Percentiles rank a stretch among this genome's conserved stretches.
phyloP scores from a whole-genome alignment of 2,888 invertebrate species.

The Xanthorhoe designata region DNA sequence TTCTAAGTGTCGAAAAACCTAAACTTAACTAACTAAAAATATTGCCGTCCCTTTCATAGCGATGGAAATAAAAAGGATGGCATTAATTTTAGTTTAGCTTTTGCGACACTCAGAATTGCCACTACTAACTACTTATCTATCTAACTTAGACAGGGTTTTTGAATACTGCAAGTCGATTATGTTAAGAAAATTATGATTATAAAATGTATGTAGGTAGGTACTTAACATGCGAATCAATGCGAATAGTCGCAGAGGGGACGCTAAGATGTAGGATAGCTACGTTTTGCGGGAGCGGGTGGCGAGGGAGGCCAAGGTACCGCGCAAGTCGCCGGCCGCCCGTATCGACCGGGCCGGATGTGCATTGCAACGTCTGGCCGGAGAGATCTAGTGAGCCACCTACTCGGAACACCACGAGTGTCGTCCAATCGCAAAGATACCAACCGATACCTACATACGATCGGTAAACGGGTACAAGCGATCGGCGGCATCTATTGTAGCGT shows the following conservation, averaged over 20 bases:
- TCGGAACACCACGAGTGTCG: conserved; percentile 56
- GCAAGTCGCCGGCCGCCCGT: conserved; percentile 78
- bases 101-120: too few species aligned
- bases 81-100: too few species aligned
- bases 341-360: conserved; percentile 84
- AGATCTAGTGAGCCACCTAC: conserved; percentile 73
- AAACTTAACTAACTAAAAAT: too few species aligned
- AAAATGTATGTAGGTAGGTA: conserved; percentile 60
- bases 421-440: conserved; percentile 10
- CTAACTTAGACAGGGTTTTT: too few species aligned
- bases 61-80: too few species aligned
- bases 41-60: too few species aligned
- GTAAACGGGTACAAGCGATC: conserved; percentile 21
- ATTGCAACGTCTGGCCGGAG: conserved; percentile 71
- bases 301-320: conserved; percentile 71
- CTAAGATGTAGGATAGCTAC: conserved; percentile 60
- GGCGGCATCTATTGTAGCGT: conserved; percentile 14
- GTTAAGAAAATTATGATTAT: conserved; percentile 37
- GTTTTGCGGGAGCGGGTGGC: conserved; percentile 56
- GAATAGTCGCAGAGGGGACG: conserved; percentile 65
- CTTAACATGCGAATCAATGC: conserved; percentile 79
- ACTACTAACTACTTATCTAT: too few species aligned
- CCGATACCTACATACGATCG: conserved; percentile 40
- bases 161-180: too few species aligned
- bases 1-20: too few species aligned